Conservation (phyloP, 2,888 invertebrate genomes). For the Thymelicus sylvestris region DNA sequence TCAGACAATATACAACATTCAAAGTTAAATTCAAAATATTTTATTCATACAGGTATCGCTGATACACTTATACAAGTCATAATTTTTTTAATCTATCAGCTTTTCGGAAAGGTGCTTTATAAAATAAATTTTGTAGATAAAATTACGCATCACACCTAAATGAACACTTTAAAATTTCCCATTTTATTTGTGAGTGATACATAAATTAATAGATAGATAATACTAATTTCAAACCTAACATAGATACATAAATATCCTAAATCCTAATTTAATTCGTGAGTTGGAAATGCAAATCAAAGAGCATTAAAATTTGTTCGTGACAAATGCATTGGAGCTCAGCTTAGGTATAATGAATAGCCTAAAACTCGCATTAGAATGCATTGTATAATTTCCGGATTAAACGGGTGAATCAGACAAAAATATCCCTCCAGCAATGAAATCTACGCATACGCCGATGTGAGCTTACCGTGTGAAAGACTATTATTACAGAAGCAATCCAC, state of each 20-base stretch:
- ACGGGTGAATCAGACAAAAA: background rate
- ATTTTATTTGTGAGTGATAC: too few relatives aligned
- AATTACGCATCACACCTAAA: too few relatives aligned
- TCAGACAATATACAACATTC: too few relatives aligned
- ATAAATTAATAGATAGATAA: background rate
- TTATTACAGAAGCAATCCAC: background rate
- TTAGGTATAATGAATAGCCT: constrained; percentile 23
- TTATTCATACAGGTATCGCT: too few relatives aligned
- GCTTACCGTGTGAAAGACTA: background rate
- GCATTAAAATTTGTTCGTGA: constrained; percentile 22
- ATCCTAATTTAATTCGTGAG: constrained; percentile 6
- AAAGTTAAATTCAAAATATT: too few relatives aligned
- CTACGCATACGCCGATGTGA: background rate
- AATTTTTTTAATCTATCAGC: too few relatives aligned
- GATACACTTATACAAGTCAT: too few relatives aligned
- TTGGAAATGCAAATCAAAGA: constrained; percentile 26
- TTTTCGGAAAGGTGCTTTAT: too few relatives aligned
- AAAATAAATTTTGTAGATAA: too few relatives aligned
- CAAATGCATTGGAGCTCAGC: constrained; percentile 18
- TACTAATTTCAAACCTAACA: background rate
- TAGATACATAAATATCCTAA: background rate
- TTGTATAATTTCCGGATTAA: background rate
- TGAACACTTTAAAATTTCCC: too few relatives aligned
- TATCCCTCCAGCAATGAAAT: background rate
- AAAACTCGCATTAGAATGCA: constrained; percentile 17